phyloP scores from a whole-genome alignment of 2,888 invertebrate species.

The Temnothorax unifasciatus region DNA sequence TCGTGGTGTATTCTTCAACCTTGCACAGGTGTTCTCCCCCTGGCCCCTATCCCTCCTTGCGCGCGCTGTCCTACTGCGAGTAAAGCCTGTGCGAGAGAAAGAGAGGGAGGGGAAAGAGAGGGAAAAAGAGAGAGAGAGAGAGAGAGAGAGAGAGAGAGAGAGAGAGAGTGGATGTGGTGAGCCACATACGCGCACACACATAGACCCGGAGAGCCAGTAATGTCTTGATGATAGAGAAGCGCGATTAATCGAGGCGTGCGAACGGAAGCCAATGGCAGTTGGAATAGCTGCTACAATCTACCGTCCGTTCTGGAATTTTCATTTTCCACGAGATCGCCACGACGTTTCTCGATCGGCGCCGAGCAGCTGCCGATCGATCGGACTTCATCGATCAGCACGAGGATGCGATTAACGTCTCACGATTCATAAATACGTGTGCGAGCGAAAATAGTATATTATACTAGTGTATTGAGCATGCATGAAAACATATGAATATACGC shows the following conservation, averaged over 20 bases:
- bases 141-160: too few species aligned
- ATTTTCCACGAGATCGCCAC: conserved; percentile 36
- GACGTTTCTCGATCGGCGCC: background rate
- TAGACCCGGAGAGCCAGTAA: conserved; percentile 7
- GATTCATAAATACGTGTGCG: conserved; percentile 1
- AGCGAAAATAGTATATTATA: background rate
- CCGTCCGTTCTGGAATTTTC: conserved; percentile 38
- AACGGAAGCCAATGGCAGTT: conserved; percentile 53
- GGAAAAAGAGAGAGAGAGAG: too few species aligned
- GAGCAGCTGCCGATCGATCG: conserved; percentile 19
- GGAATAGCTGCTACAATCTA: conserved; percentile 24
- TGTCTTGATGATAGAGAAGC: conserved; percentile 58
- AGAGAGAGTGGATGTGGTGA: background rate
- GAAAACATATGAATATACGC: background rate
- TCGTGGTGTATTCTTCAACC: conserved; percentile 58
- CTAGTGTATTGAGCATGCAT: background rate
- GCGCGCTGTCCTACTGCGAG: conserved; percentile 37
- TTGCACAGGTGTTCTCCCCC: conserved; percentile 50
- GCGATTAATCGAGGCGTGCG: conserved; percentile 56
- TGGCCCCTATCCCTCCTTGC: conserved; percentile 14
- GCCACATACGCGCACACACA: background rate
- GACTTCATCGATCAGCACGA: conserved; percentile 21
- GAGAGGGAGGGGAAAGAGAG: background rate
- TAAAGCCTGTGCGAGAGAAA: background rate
- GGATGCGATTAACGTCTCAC: conserved; percentile 30